phyloP scores from a whole-genome alignment of 2,888 invertebrate species.

The Pyralis farinalis region DNA sequence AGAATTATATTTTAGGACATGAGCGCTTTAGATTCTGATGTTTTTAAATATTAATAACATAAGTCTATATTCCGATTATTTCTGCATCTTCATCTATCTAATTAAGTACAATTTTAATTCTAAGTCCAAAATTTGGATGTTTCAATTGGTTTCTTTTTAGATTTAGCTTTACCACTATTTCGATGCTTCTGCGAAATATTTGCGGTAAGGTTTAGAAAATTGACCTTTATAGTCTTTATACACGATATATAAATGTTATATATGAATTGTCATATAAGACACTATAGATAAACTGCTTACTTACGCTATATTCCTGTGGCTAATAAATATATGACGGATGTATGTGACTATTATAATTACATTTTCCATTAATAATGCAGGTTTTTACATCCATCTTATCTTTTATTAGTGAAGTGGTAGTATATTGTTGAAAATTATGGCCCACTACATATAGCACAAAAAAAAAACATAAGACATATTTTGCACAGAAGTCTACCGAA shows the following conservation, averaged over 20 bases:
- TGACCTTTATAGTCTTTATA: conserved; percentile 49
- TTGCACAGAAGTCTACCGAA: no score
- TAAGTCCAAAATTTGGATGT: neutral
- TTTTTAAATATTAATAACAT: neutral
- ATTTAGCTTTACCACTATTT: conserved; percentile 67
- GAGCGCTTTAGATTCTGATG: conserved; percentile 1
- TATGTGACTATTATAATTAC: no score
- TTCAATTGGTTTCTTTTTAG: conserved; percentile 30
- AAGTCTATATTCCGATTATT: neutral
- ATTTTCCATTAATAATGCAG: no score
- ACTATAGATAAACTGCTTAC: conserved; percentile 33
- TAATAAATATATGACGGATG: conserved; percentile 21
- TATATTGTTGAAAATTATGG: neutral
- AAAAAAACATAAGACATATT: neutral
- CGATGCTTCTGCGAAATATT: conserved; percentile 58
- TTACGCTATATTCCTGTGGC: conserved; percentile 32
- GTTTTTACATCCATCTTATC: neutral
- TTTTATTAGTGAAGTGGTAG: no score
- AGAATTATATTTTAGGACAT: no score
- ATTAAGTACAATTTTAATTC: neutral
- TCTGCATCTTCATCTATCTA: neutral
- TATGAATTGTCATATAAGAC: conserved; percentile 68
- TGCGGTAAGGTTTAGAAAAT: conserved; percentile 43
- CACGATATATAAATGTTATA: conserved; percentile 74
- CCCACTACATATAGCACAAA: neutral